phyloP scores from a whole-genome alignment of 2,113 vertebrate genomes.

The Athene noctua region DNA sequence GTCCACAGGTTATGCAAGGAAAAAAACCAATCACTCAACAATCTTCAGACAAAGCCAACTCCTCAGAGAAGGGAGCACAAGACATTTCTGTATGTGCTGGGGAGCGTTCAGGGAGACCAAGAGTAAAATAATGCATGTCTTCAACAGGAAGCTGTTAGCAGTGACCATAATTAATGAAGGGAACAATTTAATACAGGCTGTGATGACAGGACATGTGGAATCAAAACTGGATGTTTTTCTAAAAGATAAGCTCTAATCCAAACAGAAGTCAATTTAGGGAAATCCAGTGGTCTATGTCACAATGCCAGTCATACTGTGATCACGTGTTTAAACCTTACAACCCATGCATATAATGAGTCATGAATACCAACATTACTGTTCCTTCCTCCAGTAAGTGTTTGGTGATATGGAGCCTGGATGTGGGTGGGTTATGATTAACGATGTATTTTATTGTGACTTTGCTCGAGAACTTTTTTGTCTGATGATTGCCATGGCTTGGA shows the following conservation, averaged over 20 bases:
- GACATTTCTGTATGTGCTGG: not conserved
- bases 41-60: not conserved
- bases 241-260: conserved; percentile 37
- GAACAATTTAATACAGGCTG: not conserved
- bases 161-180: not conserved
- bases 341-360: conserved; percentile 16
- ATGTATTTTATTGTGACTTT: not conserved
- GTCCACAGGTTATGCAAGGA: not conserved
- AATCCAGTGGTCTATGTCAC: not conserved
- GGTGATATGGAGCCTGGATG: not conserved
- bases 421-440: conserved; percentile 27
- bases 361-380: not conserved
- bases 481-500: not conserved
- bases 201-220: conserved; percentile 1
- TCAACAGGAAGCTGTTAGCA: not conserved
- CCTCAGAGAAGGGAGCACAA: not conserved
- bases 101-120: not conserved
- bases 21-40: not conserved
- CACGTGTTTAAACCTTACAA: conserved; percentile 6
- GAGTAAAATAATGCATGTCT: not conserved
- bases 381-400: conserved; percentile 34
- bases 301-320: not conserved
- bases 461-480: not conserved
- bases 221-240: conserved; percentile 42
- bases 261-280: conserved; percentile 4